Evolutionary conservation across 1,140 invertebrate genomes (phyloP), one percentile per base, ranked within the genome.

Genomic region (Brachionus sp.): DNA sequence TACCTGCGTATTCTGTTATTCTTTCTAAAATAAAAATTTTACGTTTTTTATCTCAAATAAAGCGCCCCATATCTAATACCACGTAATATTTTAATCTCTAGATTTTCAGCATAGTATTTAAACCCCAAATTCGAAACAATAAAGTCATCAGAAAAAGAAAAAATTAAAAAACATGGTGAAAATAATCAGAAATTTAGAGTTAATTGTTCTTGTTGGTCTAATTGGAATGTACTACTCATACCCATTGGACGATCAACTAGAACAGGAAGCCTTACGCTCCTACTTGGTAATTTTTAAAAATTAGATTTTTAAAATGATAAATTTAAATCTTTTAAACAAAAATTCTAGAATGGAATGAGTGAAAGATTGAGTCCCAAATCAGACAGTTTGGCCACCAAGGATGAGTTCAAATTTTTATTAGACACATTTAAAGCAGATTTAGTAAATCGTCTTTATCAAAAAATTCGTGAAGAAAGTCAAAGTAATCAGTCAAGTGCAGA

Each of bases 401-500:
- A 70, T n/a, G 66, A 70, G 19, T 70, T 70, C 39, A 70, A 70
- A 23, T 33, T 70, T 16, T 16, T 70, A 12, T 7, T 70, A 16
- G 66, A 70, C 12, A 37, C 29, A 16, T 70, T 70, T 16, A 70
- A 16, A 70, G 37, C 66, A 3, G 66, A 70, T 39, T 39, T 70
- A 19, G 33, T 70, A 39, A 70, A 70, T 39, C 66, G 33, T 37
- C n/a, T 70, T 12, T 70, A 70, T 33, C 66, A 70, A 19, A 70
- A 39, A 70, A 37, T 70, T 39, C 33, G 35, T 9, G 66, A 70
- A 39, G 66, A 70, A 39, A 37, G 19, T 16, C n/a, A 10, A 39
- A 39, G 9, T 42, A 35, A 23, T 39, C 33, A 39, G 37, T 39
- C 66, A 94, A 88, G 92, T 93, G 0, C n/a, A 7, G 50, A 57